A percentile compares a stretch with the other conserved stretches of the same genome.
Evolutionary conservation across 2,888 invertebrate species (phyloP).

Genomic region (Clistopyga incitator): DNA sequence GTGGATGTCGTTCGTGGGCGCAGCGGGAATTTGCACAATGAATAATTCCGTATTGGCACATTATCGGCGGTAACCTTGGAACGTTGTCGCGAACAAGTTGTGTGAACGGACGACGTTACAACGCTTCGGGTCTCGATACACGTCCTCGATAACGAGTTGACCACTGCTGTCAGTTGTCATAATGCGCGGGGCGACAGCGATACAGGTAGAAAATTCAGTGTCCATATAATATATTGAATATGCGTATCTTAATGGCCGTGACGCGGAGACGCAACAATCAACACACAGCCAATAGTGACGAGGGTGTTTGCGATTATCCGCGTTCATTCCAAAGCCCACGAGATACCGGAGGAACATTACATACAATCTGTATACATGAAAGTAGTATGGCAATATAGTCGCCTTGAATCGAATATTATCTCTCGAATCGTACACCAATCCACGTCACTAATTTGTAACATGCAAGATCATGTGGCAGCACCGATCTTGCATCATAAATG

Average conservation of each 20-base stretch:
- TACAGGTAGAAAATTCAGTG: not conserved
- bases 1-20: not conserved
- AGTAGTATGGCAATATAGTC: constrained; percentile 59
- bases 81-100: not conserved
- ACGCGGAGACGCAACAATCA: constrained; percentile 3
- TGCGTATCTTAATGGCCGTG: constrained; percentile 37
- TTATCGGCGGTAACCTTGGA: constrained; percentile 61
- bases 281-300: constrained; percentile 3
- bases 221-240: not conserved
- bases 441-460: constrained; percentile 58
- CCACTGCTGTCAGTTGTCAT: constrained; percentile 42
- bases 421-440: constrained; percentile 45
- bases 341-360: constrained; percentile 62
- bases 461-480: constrained; percentile 45
- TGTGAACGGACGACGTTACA: not conserved
- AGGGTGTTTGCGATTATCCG: constrained; percentile 67
- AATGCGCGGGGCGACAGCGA: not conserved
- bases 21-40: constrained; percentile 25
- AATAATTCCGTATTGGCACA: constrained; percentile 37
- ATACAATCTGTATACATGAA: constrained; percentile 48
- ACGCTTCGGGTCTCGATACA: constrained; percentile 41
- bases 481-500: constrained; percentile 30
- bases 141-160: constrained; percentile 61
- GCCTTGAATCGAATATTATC: constrained; percentile 66
- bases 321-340: constrained; percentile 59